Evolutionary conservation across 35 echinoderm and acorn worm genomes (phyloP), one percentile per base, ranked within the genome.

Genomic region (Holothuria glaberrima): DNA sequence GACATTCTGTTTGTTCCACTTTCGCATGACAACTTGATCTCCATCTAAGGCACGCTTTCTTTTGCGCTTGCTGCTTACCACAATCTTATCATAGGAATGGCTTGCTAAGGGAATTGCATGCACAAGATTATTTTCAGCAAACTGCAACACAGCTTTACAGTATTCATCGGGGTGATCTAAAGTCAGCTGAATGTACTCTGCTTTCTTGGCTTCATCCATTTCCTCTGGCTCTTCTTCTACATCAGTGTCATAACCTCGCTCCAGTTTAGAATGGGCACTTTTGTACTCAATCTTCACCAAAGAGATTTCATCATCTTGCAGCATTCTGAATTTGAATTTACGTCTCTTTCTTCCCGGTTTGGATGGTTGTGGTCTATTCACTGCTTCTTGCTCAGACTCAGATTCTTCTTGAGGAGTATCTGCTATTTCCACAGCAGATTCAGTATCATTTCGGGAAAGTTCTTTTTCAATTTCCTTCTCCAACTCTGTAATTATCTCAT

Each of bases 401-500:
- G 2, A 3, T 2, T 12, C 62, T 65, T 65, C 62, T 65, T 65
- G 20, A 3, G 12, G 7, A 41, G 36, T 4, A 41, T 82, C 57
- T 58, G 18, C 50, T 27, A 20, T 48, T 41, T 80, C 36, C 4
- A 0, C 32, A 21, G 34, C 34, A 30, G 32, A 75, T 9, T 72
- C 12, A 25, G 48, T 56, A 0, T 58, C 79, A 24, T 58, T 0
- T 82, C 79, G 17, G 22, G 12, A 21, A 1, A 0, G 57, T 41
- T 75, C 79, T 33, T 58, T 50, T 30, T 0, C 57, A 27, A n/a
- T 20, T 16, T 60, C 25, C 18, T 1, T 58, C 3, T 82, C 48
- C 48, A 82, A 10, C 22, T 82, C 79, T 58, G 54, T 82, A 13
- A 56, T 29, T 41, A 82, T 82, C 29, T 82, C 79, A 58, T 82